Percentiles rank a stretch among this genome's conserved stretches.
Conservation (phyloP, 1,140 invertebrate species). For the Rhopalosiphum maidis region DNA sequence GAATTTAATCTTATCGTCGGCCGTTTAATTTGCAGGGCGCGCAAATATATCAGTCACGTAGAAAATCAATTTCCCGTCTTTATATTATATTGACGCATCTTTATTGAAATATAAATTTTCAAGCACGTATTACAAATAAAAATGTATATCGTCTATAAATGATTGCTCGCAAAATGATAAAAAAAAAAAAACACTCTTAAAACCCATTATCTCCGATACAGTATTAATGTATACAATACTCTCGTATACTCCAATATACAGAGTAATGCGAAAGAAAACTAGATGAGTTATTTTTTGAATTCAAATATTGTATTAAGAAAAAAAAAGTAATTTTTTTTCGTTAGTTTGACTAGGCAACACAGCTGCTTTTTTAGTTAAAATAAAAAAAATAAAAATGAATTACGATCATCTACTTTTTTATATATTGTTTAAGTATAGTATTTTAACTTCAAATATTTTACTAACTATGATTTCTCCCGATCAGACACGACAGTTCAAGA, state of each 20-base stretch:
- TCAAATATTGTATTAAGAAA: neutral
- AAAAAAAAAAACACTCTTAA: neutral
- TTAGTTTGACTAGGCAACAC: neutral
- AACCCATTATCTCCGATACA: neutral
- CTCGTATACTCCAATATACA: neutral
- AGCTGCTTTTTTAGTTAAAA: neutral
- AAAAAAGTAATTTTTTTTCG: neutral
- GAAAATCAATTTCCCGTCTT: constrained; percentile 18
- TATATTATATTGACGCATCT: neutral
- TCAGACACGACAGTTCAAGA: neutral
- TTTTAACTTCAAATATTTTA: neutral
- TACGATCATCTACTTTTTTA: neutral
- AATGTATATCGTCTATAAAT: constrained; percentile 23
- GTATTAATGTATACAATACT: neutral
- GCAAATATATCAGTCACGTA: constrained; percentile 32
- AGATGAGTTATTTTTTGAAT: neutral
- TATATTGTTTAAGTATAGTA: neutral
- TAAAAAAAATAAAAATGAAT: too few relatives aligned
- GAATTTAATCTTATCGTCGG: neutral
- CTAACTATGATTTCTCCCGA: neutral
- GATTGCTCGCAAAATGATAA: neutral
- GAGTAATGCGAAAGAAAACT: neutral
- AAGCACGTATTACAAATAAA: constrained; percentile 19
- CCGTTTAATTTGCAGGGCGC: neutral
- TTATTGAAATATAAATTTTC: constrained; percentile 23